These are phyloP conservation scores for Sebastiscus albofasciatus DNA, from an alignment of 2,797 vertebrate genomes.

Conservation along the genomic window DNA sequence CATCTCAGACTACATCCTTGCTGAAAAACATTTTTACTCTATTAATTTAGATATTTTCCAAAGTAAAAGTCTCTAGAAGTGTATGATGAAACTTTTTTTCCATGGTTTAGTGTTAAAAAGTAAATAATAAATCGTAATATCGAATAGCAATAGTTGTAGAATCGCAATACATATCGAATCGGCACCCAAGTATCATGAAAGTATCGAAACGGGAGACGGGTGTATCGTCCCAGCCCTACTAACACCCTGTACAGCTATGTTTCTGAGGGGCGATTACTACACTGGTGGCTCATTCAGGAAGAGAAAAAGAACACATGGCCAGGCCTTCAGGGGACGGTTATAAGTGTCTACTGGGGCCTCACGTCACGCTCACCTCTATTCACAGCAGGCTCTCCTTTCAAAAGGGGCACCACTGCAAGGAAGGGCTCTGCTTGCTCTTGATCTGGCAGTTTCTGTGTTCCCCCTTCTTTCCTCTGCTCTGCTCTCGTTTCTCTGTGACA, in stretches of 20 bases:
- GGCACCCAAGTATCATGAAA: too few relatives aligned
- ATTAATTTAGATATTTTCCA: too few relatives aligned
- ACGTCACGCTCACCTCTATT: constrained; percentile 38
- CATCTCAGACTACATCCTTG: too few relatives aligned
- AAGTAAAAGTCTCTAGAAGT: too few relatives aligned
- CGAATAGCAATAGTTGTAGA: too few relatives aligned
- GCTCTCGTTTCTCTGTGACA: constrained; percentile 71
- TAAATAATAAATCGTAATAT: too few relatives aligned
- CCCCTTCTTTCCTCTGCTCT: constrained; percentile 35
- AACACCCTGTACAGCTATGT: background rate
- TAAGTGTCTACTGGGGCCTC: constrained; percentile 43
- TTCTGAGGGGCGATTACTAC: background rate
- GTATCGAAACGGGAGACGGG: too few relatives aligned
- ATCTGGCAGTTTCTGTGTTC: constrained; percentile 40
- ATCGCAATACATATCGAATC: too few relatives aligned
- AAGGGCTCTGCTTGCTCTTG: constrained; percentile 41
- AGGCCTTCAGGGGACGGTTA: constrained; percentile 36
- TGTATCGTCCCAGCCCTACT: too few relatives aligned
- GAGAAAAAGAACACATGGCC: background rate
- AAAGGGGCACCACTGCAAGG: constrained; percentile 26
- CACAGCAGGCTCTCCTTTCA: constrained; percentile 55
- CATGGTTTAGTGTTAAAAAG: too few relatives aligned
- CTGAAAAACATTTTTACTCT: too few relatives aligned
- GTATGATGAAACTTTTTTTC: too few relatives aligned
- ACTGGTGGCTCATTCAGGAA: constrained; percentile 17